Conservation (phyloP, 2,797 vertebrate species). For the Liasis olivaceus region DNA sequence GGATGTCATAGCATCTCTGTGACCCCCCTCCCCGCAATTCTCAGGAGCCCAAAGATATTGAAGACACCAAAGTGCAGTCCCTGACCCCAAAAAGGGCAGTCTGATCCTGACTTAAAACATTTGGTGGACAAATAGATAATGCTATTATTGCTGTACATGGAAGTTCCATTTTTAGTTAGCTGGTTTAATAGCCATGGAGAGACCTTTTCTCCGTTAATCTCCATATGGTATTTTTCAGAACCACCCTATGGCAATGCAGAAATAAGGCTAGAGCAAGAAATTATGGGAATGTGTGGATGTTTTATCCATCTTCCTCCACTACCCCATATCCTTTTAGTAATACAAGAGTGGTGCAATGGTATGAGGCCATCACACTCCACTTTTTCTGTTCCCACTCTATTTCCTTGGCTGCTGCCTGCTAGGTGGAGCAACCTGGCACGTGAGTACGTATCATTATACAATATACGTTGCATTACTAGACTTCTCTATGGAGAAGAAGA, state of each 20-base stretch:
- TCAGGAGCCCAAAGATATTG: background rate
- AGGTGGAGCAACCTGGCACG: background rate
- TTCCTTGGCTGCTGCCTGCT: background rate
- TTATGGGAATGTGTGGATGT: background rate
- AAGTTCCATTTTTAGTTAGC: background rate
- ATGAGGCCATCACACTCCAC: background rate
- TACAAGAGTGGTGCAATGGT: background rate
- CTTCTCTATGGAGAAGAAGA: background rate
- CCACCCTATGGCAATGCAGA: background rate
- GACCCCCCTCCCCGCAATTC: background rate
- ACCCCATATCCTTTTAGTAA: background rate
- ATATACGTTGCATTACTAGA: background rate
- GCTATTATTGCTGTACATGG: background rate
- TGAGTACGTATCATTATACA: background rate
- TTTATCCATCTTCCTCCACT: background rate
- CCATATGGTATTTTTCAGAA: background rate
- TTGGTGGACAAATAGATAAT: background rate
- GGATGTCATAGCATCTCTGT: background rate
- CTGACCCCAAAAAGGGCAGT: background rate
- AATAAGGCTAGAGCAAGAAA: background rate
- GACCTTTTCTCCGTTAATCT: background rate
- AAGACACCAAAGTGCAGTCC: background rate
- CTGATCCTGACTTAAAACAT: background rate
- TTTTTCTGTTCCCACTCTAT: background rate
- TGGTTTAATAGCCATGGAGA: background rate